Base-by-base conservation (phyloP, 2,113 vertebrate species). In the Phylloscopus whistleri region DNA sequence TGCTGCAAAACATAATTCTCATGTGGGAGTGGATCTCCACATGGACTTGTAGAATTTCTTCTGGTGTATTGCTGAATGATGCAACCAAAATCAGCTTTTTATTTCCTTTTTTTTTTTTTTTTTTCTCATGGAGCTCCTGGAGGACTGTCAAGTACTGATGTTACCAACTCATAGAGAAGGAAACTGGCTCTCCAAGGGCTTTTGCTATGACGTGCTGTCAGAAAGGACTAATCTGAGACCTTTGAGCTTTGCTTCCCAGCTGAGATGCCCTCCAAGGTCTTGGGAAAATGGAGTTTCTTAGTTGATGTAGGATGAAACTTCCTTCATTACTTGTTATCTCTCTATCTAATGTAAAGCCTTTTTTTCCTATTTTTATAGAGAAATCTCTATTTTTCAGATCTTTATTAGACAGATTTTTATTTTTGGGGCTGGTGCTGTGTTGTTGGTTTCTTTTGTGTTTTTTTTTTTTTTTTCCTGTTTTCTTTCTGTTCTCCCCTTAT, bases 51-150 rank as follows among this genome's bases (percentile, higher is more conserved):
- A 26, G 26, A 49, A 62, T 1, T 2, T 80, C 27, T 88, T 70
- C 30, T 67, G 55, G 22, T 73, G 11, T 19, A 2, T 27, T 86
- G n/a, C 30, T 81, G 69, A 87, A 51, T 43, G 59, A 64, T 64
- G 27, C 16, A 56, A 62, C 13, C 30, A 39, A 90, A 85, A 79
- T 27, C 6, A 27, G 3, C 6, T 6, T 12, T 52, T 41, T 26
- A 41, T 41, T 11, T 0, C 11, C 6, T 21, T 17, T 10, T 6
- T 21, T 4, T 11, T 13, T 35, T 3, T 16, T 7, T 1, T 27
- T 3, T 16, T 9, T 0, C 13, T 31, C n/a, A 14, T 19, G 10
- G 19, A 46, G 30, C 16, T 73, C 14, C 35, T 66, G 4, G n/a
- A 46, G 15, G 26, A 41, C 22, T 51, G 33, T 56, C 28, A 76